Evolutionary conservation across 2,888 invertebrate species (phyloP), one percentile per base, ranked within the genome.

Genomic region (Conus canariensis): DNA sequence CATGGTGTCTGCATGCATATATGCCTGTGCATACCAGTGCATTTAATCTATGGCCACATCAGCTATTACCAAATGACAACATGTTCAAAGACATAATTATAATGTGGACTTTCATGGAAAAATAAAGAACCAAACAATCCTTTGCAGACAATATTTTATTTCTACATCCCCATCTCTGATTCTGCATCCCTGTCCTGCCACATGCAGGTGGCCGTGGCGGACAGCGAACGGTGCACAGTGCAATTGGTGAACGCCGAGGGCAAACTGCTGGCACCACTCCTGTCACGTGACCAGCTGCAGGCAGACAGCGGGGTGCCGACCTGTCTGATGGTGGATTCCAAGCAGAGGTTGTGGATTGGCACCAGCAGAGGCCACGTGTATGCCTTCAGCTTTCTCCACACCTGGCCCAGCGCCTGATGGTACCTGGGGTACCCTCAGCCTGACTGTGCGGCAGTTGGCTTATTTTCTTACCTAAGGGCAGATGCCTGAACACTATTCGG

Each of bases 291-390:
- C 7, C 83, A 88, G 30, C 88, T 91, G 60, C 91, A 88, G 87
- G 12, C 64, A 10, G 91, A 88, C 67, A 89, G 77, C 70, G 90
- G 91, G 0, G 58, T 67, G 6, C 91, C 91, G 16, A 88, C 90
- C 64, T 80, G 88, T 8, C 85, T 91, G 45, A 83, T 82, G 45
- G 85, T 90, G 59, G 91, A 91, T 59, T 59, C 74, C 85, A 88
- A 88, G 67, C 82, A 86, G 3, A 85, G 90, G 19, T 83, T 91
- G 30, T 91, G 91, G 91, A 85, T 91, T 7, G 91, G 91, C 59
- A 91, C 91, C 56, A 90, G 86, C n/a, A 88, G 77, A 58, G 91
- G 91, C 16, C 90, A 90, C 60, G 90, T 91, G 9, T 90, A 87
- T 60, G 88, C 87, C 82, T 91, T 86, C 83, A 87, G 90, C 16